Conservation (phyloP, 2,113 vertebrate species). For the Megaceryle torquata region DNA sequence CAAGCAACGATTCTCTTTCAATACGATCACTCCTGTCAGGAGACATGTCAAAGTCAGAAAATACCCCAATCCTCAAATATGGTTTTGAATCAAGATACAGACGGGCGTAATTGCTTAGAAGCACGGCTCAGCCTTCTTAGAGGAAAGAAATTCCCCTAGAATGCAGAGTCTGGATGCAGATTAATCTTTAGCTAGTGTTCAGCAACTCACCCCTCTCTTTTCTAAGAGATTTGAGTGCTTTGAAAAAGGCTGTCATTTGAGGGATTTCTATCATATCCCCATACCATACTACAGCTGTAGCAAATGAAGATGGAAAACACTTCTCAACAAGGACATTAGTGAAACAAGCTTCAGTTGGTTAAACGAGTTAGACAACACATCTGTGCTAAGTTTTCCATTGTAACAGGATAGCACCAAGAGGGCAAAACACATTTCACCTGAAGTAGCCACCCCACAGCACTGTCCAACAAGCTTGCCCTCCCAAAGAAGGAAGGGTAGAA, state of each 20-base stretch:
- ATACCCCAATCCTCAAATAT: not conserved
- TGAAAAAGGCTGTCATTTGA: not conserved
- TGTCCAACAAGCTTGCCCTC: not conserved
- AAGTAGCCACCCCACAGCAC: not conserved
- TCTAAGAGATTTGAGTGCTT: not conserved
- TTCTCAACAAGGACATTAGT: not conserved
- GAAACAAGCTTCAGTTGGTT: not conserved
- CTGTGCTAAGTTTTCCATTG: not conserved
- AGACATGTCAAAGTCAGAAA: not conserved
- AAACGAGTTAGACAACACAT: not conserved
- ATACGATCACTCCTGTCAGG: not conserved
- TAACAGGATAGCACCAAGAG: constrained; percentile 40
- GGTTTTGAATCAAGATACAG: not conserved
- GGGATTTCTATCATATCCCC: not conserved
- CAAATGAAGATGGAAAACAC: not conserved
- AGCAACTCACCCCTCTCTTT: not conserved
- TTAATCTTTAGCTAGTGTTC: not conserved
- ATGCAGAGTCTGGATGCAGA: not conserved
- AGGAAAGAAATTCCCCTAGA: not conserved
- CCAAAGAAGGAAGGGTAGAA: not conserved
- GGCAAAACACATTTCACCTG: not conserved
- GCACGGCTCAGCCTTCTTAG: not conserved
- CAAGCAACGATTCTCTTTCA: not conserved
- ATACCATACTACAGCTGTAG: not conserved
- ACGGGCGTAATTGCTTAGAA: not conserved